phyloP scores from a whole-genome alignment of 2,113 vertebrate species.

The Spea multiplicata region DNA sequence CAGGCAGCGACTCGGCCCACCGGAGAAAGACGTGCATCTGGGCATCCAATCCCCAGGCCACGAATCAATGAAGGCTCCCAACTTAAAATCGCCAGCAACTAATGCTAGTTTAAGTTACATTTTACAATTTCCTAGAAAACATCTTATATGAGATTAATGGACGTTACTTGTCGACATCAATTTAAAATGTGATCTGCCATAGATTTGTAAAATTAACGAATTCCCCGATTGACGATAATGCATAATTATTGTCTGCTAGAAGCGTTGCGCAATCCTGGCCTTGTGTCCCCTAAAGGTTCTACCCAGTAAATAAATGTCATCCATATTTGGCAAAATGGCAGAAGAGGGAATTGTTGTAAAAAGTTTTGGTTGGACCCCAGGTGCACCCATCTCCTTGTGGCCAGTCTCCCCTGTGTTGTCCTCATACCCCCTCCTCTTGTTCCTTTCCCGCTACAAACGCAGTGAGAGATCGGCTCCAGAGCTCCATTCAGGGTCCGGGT shows the following conservation, averaged over 20 bases:
- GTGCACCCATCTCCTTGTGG: constrained; percentile 28
- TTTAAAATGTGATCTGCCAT: background rate
- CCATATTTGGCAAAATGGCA: too few relatives aligned
- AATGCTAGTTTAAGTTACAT: too few relatives aligned
- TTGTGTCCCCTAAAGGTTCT: too few relatives aligned
- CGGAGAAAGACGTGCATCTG: constrained; percentile 63
- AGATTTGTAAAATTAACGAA: too few relatives aligned
- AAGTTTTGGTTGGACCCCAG: constrained; percentile 7
- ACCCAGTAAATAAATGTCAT: too few relatives aligned
- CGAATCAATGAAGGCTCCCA: constrained; percentile 13
- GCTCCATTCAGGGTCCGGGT: background rate
- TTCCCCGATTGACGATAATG: too few relatives aligned
- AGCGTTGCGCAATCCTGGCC: too few relatives aligned
- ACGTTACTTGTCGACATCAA: too few relatives aligned
- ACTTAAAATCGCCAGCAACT: too few relatives aligned
- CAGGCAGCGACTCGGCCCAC: constrained; percentile 61
- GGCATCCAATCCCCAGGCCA: constrained; percentile 47
- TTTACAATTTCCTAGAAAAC: too few relatives aligned
- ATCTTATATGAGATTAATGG: too few relatives aligned
- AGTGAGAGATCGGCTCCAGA: background rate
- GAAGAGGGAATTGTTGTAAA: background rate
- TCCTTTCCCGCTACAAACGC: constrained; percentile 22
- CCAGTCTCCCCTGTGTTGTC: constrained; percentile 20
- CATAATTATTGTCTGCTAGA: too few relatives aligned
- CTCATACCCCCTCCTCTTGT: constrained; percentile 31